phyloP scores from a whole-genome alignment of 2,888 invertebrate species.

The Pycnomerus fuliginosus region DNA sequence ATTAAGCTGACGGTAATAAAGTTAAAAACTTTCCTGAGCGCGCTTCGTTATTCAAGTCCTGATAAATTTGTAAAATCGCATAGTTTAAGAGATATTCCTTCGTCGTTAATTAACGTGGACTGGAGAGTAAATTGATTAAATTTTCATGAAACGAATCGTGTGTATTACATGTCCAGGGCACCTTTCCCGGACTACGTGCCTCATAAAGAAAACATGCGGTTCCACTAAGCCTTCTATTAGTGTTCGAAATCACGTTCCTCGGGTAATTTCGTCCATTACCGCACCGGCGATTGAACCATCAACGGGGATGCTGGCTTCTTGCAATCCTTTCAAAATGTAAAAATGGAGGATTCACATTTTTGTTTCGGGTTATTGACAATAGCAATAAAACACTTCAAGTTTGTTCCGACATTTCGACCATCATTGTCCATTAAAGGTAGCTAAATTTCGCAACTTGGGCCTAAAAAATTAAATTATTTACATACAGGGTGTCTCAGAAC shows the following conservation, averaged over 20 bases:
- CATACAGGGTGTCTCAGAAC: too few relatives aligned
- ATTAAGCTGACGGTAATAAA: not conserved
- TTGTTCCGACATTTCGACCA: not conserved
- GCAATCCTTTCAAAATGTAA: constrained; percentile 30
- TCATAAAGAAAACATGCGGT: constrained; percentile 52
- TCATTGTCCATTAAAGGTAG: not conserved
- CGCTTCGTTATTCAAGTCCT: not conserved
- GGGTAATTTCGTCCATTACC: constrained; percentile 47
- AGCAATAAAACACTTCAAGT: not conserved
- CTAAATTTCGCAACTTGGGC: too few relatives aligned
- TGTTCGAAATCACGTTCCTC: constrained; percentile 48
- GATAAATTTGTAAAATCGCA: not conserved
- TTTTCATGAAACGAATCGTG: not conserved
- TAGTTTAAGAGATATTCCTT: not conserved
- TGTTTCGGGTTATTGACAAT: not conserved
- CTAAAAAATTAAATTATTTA: not conserved
- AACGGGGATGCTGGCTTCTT: constrained; percentile 36
- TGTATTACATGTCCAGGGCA: constrained; percentile 32
- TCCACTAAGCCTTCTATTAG: constrained; percentile 49
- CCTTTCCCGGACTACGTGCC: constrained; percentile 46
- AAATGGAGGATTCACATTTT: constrained; percentile 10
- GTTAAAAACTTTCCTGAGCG: too few relatives aligned
- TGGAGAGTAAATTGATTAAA: constrained; percentile 5
- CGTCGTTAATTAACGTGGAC: not conserved
- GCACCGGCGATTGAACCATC: constrained; percentile 33